Conservation (phyloP, 1,140 invertebrate species). For the Atta cephalotes region DNA sequence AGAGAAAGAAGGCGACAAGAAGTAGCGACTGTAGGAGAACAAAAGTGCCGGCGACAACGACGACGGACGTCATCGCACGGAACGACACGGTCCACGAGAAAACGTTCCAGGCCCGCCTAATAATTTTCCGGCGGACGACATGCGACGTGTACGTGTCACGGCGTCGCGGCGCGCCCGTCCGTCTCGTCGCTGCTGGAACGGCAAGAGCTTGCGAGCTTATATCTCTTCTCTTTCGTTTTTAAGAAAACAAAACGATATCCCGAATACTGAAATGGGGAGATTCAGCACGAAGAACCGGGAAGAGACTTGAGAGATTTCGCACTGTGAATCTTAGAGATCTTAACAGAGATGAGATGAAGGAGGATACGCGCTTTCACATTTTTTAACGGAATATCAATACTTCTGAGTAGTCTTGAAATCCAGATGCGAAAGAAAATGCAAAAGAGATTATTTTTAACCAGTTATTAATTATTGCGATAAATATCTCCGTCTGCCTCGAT, state of each 20-base stretch:
- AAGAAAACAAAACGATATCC: slow-evolving; percentile 22
- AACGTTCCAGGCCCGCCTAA: slow-evolving; percentile 80
- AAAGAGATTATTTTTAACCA: neutral
- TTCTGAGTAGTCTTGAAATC: neutral
- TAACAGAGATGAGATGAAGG: neutral
- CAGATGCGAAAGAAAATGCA: neutral
- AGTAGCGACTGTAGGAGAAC: slow-evolving; percentile 21
- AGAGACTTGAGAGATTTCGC: neutral
- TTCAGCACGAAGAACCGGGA: neutral
- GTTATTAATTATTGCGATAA: too few species aligned
- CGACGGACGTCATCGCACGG: slow-evolving; percentile 35
- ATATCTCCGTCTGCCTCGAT: too few species aligned
- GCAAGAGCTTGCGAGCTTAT: slow-evolving; percentile 38
- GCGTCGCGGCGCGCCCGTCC: slow-evolving; percentile 82
- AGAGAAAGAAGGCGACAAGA: neutral
- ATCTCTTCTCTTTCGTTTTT: slow-evolving; percentile 12
- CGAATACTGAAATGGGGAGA: slow-evolving; percentile 15
- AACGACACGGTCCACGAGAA: slow-evolving; percentile 55
- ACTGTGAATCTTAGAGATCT: slow-evolving; percentile 3
- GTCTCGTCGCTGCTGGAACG: slow-evolving; percentile 74
- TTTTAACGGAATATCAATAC: neutral
- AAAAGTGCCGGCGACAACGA: slow-evolving; percentile 35
- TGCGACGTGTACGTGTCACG: slow-evolving; percentile 83
- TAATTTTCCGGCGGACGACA: slow-evolving; percentile 81
- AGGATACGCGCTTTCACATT: too few species aligned